Percentiles rank a stretch among this genome's conserved stretches.
phyloP scores from a whole-genome alignment of 1,140 invertebrate species.

The Lepidurus arcticus region DNA sequence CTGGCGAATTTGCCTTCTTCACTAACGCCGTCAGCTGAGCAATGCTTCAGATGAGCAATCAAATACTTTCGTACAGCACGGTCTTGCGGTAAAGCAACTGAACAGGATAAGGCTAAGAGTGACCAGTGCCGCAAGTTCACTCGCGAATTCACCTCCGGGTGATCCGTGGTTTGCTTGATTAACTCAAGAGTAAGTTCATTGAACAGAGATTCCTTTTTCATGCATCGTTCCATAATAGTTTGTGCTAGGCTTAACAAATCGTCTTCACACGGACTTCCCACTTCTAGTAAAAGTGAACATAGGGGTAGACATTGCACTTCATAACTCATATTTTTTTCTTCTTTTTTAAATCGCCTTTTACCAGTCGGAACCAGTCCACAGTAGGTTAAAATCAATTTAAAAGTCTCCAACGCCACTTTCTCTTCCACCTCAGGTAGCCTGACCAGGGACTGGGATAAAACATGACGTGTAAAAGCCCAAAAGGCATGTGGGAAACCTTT shows the following conservation, averaged over 20 bases:
- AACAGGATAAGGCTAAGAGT: slow-evolving; percentile 77
- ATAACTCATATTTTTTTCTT: neutral
- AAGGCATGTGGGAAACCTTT: slow-evolving; percentile 78
- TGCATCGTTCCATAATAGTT: slow-evolving; percentile 78
- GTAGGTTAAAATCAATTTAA: slow-evolving; percentile 60
- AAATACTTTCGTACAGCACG: slow-evolving; percentile 78
- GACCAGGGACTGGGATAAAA: slow-evolving; percentile 71
- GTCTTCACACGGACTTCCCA: slow-evolving; percentile 62
- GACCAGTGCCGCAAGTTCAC: slow-evolving; percentile 89
- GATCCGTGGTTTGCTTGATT: slow-evolving; percentile 87
- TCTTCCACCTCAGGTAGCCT: slow-evolving; percentile 81
- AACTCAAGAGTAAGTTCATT: slow-evolving; percentile 89
- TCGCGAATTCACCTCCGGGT: slow-evolving; percentile 76
- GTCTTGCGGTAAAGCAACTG: slow-evolving; percentile 76
- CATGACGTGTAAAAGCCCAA: slow-evolving; percentile 82
- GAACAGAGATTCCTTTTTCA: slow-evolving; percentile 78
- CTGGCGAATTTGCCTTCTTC: slow-evolving; percentile 92
- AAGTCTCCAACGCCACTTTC: slow-evolving; percentile 66
- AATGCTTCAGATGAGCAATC: slow-evolving; percentile 81
- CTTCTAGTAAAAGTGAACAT: slow-evolving; percentile 41
- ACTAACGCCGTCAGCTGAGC: slow-evolving; percentile 78
- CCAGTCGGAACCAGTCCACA: slow-evolving; percentile 61
- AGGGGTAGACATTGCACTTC: neutral
- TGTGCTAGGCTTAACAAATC: slow-evolving; percentile 84
- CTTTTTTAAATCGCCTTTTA: slow-evolving; percentile 36